These are phyloP conservation scores for Ametastegia equiseti DNA, from an alignment of 2,888 invertebrate genomes.

Conservation along the genomic window DNA sequence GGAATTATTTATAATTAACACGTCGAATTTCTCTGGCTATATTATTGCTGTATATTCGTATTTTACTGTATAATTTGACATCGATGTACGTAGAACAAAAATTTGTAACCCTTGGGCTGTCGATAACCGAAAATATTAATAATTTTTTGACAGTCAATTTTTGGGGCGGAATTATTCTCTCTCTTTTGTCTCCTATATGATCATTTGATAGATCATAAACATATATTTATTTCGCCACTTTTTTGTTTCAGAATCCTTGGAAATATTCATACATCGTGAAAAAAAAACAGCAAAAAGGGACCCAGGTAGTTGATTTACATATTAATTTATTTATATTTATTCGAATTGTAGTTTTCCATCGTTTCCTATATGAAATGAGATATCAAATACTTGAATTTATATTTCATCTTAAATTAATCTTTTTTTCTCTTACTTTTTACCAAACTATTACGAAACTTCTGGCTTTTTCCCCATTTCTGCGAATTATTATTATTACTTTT, in stretches of 20 bases:
- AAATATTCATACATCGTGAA: not conserved
- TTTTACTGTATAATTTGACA: not conserved
- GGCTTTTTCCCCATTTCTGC: too few relatives aligned
- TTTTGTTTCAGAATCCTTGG: not conserved
- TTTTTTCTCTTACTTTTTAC: too few relatives aligned
- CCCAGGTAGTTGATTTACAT: too few relatives aligned
- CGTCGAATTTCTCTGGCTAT: not conserved
- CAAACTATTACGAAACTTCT: too few relatives aligned
- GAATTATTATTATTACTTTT: too few relatives aligned
- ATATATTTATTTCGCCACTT: not conserved
- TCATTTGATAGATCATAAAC: not conserved
- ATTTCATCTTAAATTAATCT: too few relatives aligned
- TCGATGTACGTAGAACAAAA: not conserved
- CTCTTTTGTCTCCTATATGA: not conserved
- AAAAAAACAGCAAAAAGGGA: too few relatives aligned
- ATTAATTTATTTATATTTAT: too few relatives aligned
- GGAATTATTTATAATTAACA: too few relatives aligned
- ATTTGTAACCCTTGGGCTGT: not conserved
- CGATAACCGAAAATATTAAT: not conserved
- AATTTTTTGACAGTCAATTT: not conserved
- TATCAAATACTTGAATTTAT: too few relatives aligned
- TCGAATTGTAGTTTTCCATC: too few relatives aligned
- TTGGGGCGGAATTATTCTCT: not conserved
- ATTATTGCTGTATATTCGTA: not conserved
- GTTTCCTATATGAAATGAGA: too few relatives aligned